Evolutionary conservation across 2,797 vertebrate species (phyloP), one percentile per base, ranked within the genome.

Genomic region (Tiaroga cobitis): DNA sequence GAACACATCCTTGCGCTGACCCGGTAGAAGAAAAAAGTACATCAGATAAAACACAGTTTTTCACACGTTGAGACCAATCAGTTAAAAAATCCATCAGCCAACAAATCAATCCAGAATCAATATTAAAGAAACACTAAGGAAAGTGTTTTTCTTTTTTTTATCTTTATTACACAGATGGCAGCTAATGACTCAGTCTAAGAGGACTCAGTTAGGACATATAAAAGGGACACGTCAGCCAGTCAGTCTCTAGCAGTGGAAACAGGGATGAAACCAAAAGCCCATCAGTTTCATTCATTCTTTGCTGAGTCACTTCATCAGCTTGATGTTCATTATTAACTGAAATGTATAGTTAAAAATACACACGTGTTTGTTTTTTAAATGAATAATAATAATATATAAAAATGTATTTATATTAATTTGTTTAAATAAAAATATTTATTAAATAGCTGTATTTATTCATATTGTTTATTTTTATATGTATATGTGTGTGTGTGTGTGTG

Each of bases 231-330:
- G 49, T 34, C 21, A 70, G 67, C 49, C 67, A 70, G 15, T 39
- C 37, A 56, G 67, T 69, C 24, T 70, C 39, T 26, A 32, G 39
- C 0, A 2, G 19, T 74, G 51, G 21, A 82, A 80, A 46, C 65
- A n/a, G 49, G 73, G 2, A 74, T 34, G n/a, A 82, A n/a, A 82
- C 29, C 39, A 82, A 73, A 74, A 61, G 16, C 49, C 49, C 32
- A 37, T 81, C 46, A 59, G 39, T 72, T 72, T 73, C 26, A 81
- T 81, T 81, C 80, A 70, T 72, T 82, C 68, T 32, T 26, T 19
- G 39, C 69, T 61, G 69, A 63, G 39, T 46, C 26, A 82, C 81
- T 34, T 61, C 29, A 80, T 65, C 39, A 79, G 29, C 5, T 11
- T 37, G 29, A 76, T 34, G 54, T 77, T 77, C 51, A 39, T 41